Base-by-base conservation (phyloP, 2,797 vertebrate genomes). In the Tamandua tetradactyla region DNA sequence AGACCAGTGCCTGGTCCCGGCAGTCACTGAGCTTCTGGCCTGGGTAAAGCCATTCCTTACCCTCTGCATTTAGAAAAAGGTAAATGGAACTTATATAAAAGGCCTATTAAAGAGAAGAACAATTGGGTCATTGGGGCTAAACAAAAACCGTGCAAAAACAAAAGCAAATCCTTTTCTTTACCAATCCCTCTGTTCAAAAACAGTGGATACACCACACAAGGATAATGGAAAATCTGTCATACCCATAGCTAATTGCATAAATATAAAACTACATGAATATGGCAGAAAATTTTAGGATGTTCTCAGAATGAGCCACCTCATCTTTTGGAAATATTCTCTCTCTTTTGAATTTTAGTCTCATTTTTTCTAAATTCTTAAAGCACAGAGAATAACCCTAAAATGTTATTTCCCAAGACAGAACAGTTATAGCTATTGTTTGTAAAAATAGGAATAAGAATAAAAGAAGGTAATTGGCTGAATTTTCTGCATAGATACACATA, bases 111-210 rank as follows among this genome's bases (percentile, higher is more conserved):
- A 78, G 78, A 30, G 35, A 75, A 47, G 49, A 94, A 64, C 40
- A 40, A 32, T 4, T 75, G 20, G 7, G 15, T 84, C 47, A 20
- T 30, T 32, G 35, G 23, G 35, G 18, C 7, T 87, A 76, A 89
- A 49, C 49, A 80, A 44, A 87, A 82, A 32, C 27, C 87, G 17
- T 59, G 7, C 49, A 32, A 55, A 84, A 42, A 42, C 1, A 20
- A 94, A 87, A 27, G 35, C 71, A 92, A 83, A n/a, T n/a, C n/a
- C n/a, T n/a, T n/a, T 69, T 1, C 23, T 62, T 90, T 81, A 68
- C 42, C 18, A 72, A 6, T 1, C 27, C 5, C 25, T 12, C 7
- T 61, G 14, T 62, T 57, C 42, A 71, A 52, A 52, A 81, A 44
- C 3, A 4, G 18, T 49, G 13, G 13, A 8, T 25, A 40, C 1